Percentiles rank a stretch among this genome's conserved stretches.
These are phyloP conservation scores for Drosophila mayri DNA, from an alignment of 1,140 invertebrate species.

Conservation along the genomic window DNA sequence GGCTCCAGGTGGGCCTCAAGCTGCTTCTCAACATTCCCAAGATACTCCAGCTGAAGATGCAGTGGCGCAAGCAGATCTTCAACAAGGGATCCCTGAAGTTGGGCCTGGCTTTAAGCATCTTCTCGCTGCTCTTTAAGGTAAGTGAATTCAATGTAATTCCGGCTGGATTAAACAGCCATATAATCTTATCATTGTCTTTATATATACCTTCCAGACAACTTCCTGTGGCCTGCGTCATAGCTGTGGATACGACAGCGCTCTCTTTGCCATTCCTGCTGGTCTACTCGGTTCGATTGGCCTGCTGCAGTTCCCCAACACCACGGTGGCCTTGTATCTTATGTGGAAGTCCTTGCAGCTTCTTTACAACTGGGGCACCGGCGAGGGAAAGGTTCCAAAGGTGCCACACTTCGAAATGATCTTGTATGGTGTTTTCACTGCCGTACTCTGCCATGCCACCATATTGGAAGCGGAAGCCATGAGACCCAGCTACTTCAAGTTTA, in stretches of 20 bases:
- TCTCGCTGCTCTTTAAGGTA: slow-evolving; percentile 88
- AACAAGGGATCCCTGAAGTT: slow-evolving; percentile 87
- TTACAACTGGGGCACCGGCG: slow-evolving; percentile 87
- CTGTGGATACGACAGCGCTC: slow-evolving; percentile 86
- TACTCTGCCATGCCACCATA: slow-evolving; percentile 92
- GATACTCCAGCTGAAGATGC: slow-evolving; percentile 86
- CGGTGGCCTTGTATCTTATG: slow-evolving; percentile 89
- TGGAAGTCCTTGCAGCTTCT: slow-evolving; percentile 88
- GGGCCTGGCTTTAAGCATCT: slow-evolving; percentile 87
- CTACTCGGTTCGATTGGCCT: slow-evolving; percentile 88
- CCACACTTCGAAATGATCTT: slow-evolving; percentile 88
- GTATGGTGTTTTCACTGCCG: slow-evolving; percentile 91
- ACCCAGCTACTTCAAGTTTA: slow-evolving; percentile 93
- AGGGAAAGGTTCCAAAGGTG: slow-evolving; percentile 86
- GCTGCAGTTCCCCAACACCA: slow-evolving; percentile 88
- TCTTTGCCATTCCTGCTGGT: slow-evolving; percentile 88
- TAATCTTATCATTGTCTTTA: not conserved
- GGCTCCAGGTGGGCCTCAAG: slow-evolving; percentile 87
- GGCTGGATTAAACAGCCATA: too few relatives aligned
- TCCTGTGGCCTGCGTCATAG: slow-evolving; percentile 87
- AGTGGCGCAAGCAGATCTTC: slow-evolving; percentile 85
- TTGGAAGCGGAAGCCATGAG: slow-evolving; percentile 91
- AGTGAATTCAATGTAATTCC: too few relatives aligned
- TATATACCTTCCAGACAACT: slow-evolving; percentile 84
- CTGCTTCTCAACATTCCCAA: slow-evolving; percentile 81